phyloP scores from a whole-genome alignment of 2,113 vertebrate species.

The Myotis yumanensis region DNA sequence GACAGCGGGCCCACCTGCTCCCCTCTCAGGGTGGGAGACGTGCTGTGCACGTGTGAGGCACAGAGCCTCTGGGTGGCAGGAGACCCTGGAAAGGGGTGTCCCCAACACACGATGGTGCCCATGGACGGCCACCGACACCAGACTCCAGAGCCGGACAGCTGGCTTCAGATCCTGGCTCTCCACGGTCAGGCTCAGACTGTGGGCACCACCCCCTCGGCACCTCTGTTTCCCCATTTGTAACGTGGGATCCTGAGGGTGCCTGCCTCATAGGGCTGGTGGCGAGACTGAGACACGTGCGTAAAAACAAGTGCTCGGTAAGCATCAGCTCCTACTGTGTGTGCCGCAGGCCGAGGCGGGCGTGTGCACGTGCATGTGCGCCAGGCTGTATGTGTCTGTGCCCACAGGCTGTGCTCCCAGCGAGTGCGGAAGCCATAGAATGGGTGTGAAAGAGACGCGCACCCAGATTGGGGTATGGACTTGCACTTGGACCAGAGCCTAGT shows the following conservation, averaged over 20 bases:
- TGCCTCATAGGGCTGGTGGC: neutral
- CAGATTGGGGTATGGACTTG: no score
- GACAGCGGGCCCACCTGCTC: fast-evolving
- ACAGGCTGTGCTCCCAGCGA: neutral
- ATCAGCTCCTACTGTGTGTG: neutral
- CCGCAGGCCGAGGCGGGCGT: fast-evolving
- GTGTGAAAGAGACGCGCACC: neutral
- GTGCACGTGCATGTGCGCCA: neutral
- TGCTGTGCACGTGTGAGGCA: fast-evolving
- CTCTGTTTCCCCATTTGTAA: neutral
- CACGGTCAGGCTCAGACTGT: neutral
- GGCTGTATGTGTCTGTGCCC: neutral
- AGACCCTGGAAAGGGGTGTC: neutral
- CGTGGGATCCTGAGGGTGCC: neutral
- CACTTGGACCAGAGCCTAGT: fast-evolving
- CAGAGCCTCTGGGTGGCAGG: neutral
- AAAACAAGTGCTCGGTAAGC: neutral
- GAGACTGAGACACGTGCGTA: fast-evolving
- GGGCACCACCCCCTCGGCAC: neutral
- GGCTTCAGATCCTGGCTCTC: no score
- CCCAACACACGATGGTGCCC: neutral
- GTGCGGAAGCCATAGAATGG: no score
- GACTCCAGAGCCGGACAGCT: neutral
- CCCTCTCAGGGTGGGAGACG: neutral
- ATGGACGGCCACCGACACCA: neutral